These are phyloP conservation scores for Neocrepidodera transversa DNA, from an alignment of 2,888 invertebrate species.

Conservation along the genomic window DNA sequence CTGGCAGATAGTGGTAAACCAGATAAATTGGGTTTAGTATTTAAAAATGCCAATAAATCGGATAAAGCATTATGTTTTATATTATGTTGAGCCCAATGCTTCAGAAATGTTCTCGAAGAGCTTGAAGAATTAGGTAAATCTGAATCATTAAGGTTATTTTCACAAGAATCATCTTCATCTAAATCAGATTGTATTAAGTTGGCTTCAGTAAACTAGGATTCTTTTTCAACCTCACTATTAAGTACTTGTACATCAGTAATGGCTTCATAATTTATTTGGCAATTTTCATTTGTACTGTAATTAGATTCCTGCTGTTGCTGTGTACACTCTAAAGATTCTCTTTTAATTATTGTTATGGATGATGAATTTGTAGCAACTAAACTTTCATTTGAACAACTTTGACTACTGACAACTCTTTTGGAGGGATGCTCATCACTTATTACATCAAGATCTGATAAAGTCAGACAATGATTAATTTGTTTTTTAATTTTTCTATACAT, in stretches of 20 bases:
- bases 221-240: not conserved
- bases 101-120: not conserved
- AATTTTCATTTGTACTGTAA: no score
- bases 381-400: no score
- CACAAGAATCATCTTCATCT: not conserved
- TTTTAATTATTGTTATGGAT: no score
- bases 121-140: not conserved
- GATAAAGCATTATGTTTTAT: slow-evolving; percentile 1
- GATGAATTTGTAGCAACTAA: no score
- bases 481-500: no score
- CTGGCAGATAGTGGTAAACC: slow-evolving; percentile 14
- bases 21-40: not conserved
- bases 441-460: no score
- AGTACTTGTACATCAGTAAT: not conserved
- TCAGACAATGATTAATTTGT: no score
- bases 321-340: no score
- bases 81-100: slow-evolving; percentile 8
- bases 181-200: not conserved
- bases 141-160: not conserved
- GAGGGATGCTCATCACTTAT: no score
- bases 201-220: not conserved
- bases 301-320: no score
- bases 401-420: no score
- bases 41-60: not conserved
- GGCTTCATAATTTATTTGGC: not conserved